Evolutionary conservation across 2,888 invertebrate species (phyloP), one percentile per base, ranked within the genome.

Genomic region (Dolichopus griseipennis): DNA sequence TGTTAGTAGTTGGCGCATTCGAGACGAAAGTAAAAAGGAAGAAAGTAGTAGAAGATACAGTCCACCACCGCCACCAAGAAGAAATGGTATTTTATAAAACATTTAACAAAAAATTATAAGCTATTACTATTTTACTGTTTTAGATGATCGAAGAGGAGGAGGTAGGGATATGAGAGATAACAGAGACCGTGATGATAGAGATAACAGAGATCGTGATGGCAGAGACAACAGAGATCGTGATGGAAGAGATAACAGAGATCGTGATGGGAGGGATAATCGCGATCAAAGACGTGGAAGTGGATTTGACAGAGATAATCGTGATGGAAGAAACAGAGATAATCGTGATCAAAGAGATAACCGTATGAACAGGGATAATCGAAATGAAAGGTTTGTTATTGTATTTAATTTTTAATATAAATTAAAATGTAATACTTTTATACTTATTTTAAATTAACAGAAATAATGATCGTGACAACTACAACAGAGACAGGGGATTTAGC

Each of bases 1-100:
- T 21, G 73, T 75, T 33, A 72, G 72, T 18, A 79, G 77, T 72
- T 80, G 80, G 78, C 76, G 80, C 61, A 75, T 75, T 34, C 74
- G 72, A 37, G 74, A 75, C 64, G 78, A 77, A 18, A 22, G 67
- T 22, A 64, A 65, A n/a, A 70, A 68, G 21, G 71, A 69, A 66
- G 72, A 71, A 34, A 72, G 72, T 33, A 71, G 73, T 22, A 73
- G 75, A 68, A 78, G 78, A 69, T 72, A 70, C 41, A 77, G 77
- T 70, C 76, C 76, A 18, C 78, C 72, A 65, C 69, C 70, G 27
- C 68, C 63, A 9, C 71, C 71, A 41, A 71, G 70, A 37, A 66
- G 69, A 41, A 71, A 69, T 65, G 73, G 74, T 73, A 69, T 67
- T 33, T 22, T 27, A 52, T 69, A 27, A 15, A 21, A 62, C 34